These are phyloP conservation scores for Oasisia sp. DNA, from an alignment of 2,888 invertebrate species.

Conservation along the genomic window DNA sequence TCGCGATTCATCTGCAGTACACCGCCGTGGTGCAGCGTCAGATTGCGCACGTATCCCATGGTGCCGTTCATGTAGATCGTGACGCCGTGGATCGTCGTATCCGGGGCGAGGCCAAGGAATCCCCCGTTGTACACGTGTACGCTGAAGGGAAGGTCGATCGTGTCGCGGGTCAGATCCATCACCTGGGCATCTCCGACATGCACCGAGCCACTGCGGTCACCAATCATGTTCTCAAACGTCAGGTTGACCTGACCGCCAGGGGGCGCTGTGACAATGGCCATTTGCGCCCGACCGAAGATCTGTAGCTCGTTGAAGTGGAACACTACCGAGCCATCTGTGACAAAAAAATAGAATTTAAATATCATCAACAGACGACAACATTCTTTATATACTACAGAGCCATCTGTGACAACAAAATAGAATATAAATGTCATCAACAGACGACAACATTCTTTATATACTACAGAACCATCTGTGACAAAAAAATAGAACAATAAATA, in stretches of 20 bases:
- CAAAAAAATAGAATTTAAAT: neutral
- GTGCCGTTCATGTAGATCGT: slow-evolving; percentile 52
- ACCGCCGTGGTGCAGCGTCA: slow-evolving; percentile 51
- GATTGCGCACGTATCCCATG: slow-evolving; percentile 47
- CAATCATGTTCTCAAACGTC: slow-evolving; percentile 52
- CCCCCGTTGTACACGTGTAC: slow-evolving; percentile 52
- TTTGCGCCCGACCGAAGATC: slow-evolving; percentile 51
- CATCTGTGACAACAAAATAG: too few relatives aligned
- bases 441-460: too few relatives aligned
- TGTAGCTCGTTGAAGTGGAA: slow-evolving; percentile 53
- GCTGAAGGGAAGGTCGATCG: slow-evolving; percentile 53
- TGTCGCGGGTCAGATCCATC: slow-evolving; percentile 45
- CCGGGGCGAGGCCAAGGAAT: slow-evolving; percentile 49
- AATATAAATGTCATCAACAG: too few relatives aligned
- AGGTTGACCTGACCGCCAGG: slow-evolving; percentile 41
- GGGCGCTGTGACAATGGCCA: slow-evolving; percentile 49
- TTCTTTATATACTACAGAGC: too few relatives aligned
- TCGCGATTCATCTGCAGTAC: slow-evolving; percentile 47
- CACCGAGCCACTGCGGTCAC: slow-evolving; percentile 51
- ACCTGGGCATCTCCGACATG: slow-evolving; percentile 48
- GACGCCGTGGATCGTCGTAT: slow-evolving; percentile 50
- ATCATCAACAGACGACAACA: too few relatives aligned
- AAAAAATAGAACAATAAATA: too few relatives aligned
- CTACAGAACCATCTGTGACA: slow-evolving; percentile 39
- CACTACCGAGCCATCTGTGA: slow-evolving; percentile 39